Conservation (phyloP, 1,140 invertebrate species). For the Zeugodacus cucurbitae region DNA sequence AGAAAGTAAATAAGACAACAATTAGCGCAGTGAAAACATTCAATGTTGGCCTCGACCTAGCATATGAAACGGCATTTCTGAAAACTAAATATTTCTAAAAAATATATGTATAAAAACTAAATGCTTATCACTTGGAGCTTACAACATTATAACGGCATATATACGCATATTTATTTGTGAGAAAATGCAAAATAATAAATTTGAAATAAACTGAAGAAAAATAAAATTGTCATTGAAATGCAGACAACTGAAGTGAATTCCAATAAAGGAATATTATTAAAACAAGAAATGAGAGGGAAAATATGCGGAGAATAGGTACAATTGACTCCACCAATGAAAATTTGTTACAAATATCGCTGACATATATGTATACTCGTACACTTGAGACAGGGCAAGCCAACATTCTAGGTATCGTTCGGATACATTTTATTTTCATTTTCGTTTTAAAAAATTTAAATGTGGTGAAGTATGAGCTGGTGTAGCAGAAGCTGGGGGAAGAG, state of each 20-base stretch:
- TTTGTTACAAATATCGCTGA: background rate
- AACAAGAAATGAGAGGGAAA: background rate
- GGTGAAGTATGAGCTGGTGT: too few relatives aligned
- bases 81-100: too few relatives aligned
- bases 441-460: too few relatives aligned
- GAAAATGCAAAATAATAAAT: background rate
- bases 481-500: background rate
- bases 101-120: too few relatives aligned
- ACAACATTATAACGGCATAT: background rate
- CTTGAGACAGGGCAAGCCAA: conserved; percentile 16
- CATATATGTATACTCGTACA: too few relatives aligned
- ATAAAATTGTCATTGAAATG: background rate
- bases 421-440: background rate
- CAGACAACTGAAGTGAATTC: background rate
- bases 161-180: too few relatives aligned
- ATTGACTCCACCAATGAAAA: background rate
- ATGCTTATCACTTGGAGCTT: too few relatives aligned
- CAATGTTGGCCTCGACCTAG: too few relatives aligned
- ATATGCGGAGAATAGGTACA: background rate
- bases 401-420: background rate
- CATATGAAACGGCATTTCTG: too few relatives aligned
- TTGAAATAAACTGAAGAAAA: background rate
- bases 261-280: background rate
- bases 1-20: too few relatives aligned
- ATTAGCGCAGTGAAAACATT: too few relatives aligned